Conservation (phyloP, 1,140 invertebrate species). For the Neuroterus valhalla region DNA sequence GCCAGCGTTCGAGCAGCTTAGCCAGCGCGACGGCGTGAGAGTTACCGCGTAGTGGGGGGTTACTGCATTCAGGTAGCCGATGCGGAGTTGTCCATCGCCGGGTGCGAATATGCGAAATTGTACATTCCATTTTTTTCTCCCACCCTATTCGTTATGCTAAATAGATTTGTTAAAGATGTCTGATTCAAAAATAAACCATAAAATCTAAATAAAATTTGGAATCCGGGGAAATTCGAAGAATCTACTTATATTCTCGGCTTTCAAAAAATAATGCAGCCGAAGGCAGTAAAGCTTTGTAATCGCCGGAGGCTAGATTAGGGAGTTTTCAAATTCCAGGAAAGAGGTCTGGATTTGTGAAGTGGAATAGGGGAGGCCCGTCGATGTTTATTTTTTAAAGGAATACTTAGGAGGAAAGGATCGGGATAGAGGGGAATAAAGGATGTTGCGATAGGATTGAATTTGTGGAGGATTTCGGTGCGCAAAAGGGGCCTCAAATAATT, state of each 20-base stretch:
- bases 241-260: not conserved
- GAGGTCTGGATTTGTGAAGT: conserved; percentile 13
- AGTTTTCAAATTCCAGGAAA: conserved; percentile 5
- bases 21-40: too few species aligned
- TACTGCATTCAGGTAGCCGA: too few species aligned
- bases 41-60: too few species aligned
- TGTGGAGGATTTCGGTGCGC: conserved; percentile 5
- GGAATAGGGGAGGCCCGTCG: conserved; percentile 3
- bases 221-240: too few species aligned
- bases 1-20: too few species aligned
- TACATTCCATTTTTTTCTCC: too few species aligned
- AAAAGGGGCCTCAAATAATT: conserved; percentile 16
- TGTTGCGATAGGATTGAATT: conserved; percentile 28
- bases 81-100: too few species aligned
- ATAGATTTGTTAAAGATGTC: not conserved
- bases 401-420: not conserved
- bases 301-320: not conserved
- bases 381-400: conserved; percentile 22
- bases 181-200: too few species aligned
- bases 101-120: too few species aligned
- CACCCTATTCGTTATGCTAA: too few species aligned
- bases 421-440: conserved; percentile 8
- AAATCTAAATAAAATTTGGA: too few species aligned
- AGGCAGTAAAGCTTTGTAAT: not conserved
- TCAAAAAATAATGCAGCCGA: not conserved